Evolutionary conservation across 2,113 vertebrate genomes (phyloP), one percentile per base, ranked within the genome.

Genomic region (Brachyhypopomus occidentalis): DNA sequence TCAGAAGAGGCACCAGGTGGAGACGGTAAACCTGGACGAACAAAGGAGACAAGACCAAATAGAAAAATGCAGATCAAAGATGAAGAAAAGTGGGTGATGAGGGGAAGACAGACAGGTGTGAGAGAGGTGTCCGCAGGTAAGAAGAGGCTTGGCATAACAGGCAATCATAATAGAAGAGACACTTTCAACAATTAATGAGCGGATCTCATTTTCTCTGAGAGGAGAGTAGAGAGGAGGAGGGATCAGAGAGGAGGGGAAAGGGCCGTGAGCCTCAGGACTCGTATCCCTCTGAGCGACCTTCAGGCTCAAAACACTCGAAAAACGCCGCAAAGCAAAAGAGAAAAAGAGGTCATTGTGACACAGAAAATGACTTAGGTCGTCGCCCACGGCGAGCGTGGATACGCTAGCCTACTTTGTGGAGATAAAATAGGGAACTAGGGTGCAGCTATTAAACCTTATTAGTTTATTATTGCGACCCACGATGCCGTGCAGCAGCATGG

Each of bases 291-390:
- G 48, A 85, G 84, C 80, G 55, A 64, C 80, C 84, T 76, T 55
- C 19, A 83, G 81, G 77, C 77, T 77, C 73, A 55, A 72, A 69
- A 69, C 77, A 69, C 77, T 82, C 60, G 62, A 62, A 75, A 77
- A 79, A 80, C 3, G 71, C 52, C 30, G 16, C 22, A 25, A 22
- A 74, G 56, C 48, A 34, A 38, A 41, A 75, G 38, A 70, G 74
- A 30, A 85, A 85, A 85, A 59, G 72, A 85, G 77, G 80, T 85
- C 77, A 83, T 38, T 85, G 84, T 76, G 69, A 80, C 77, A 85
- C 72, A 60, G 84, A 85, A 85, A 72, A 81, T 59, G 79, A 77
- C 84, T 80, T 77, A 83, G 72, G 72, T 79, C 73, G 77, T 66
- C 16, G 77, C 84, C 77, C 19, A 38, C 14, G 48, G 79, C 75